These are phyloP conservation scores for Rhinolophus sinicus DNA, from an alignment of 2,113 vertebrate genomes.

Conservation along the genomic window DNA sequence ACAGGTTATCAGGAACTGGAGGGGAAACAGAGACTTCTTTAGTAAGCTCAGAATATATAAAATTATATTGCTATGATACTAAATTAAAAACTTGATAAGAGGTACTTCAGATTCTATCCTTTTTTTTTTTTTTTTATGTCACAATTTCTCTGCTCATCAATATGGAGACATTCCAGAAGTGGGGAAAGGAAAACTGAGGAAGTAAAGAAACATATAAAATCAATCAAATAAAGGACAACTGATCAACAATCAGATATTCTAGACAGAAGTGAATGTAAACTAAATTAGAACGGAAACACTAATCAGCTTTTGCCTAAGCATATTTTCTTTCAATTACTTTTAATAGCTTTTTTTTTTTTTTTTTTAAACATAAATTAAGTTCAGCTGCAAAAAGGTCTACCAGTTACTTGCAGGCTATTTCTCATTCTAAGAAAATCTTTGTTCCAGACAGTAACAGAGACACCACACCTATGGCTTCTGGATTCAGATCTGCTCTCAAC, in stretches of 20 bases:
- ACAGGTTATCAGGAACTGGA: background rate
- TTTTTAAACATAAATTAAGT: conserved; percentile 14
- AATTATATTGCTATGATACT: background rate
- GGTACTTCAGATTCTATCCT: background rate
- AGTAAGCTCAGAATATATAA: background rate
- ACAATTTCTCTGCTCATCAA: background rate
- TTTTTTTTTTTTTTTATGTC: background rate
- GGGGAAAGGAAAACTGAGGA: background rate
- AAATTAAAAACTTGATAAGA: background rate
- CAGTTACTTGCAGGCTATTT: background rate
- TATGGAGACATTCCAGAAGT: background rate
- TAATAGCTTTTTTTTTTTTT: background rate
- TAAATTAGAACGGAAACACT: background rate
- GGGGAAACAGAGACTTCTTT: background rate
- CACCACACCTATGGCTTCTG: accelerated
- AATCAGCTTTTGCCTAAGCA: background rate
- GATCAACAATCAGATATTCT: background rate
- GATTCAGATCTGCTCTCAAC: background rate
- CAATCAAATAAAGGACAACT: background rate
- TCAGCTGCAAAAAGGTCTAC: background rate
- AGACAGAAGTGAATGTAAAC: background rate
- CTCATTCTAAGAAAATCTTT: background rate
- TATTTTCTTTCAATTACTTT: conserved; percentile 26
- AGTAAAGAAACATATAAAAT: background rate
- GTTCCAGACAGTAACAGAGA: background rate